phyloP scores from a whole-genome alignment of 2,113 vertebrate species.

The Mugil cephalus region DNA sequence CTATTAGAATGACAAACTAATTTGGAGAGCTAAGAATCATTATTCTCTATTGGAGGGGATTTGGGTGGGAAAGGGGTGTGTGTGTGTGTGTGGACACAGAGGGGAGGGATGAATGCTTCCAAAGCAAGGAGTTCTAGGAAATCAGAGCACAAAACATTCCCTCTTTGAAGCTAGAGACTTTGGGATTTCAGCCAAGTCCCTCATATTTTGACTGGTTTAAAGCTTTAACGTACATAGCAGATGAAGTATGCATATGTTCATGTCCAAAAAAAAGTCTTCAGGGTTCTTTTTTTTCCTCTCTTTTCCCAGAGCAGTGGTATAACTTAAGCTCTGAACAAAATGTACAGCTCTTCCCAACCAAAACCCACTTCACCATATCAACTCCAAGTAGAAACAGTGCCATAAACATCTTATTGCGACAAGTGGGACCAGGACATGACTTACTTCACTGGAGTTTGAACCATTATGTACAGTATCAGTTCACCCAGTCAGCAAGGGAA shows the following conservation, averaged over 20 bases:
- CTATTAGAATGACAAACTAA: conserved; percentile 1
- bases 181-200: conserved; percentile 55
- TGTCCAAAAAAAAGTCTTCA: not conserved
- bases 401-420: conserved; percentile 38
- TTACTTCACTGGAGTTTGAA: conserved; percentile 65
- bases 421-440: conserved; percentile 18
- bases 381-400: not conserved
- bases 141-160: conserved; percentile 65
- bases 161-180: conserved; percentile 14
- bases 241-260: not conserved
- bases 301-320: not conserved
- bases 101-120: conserved; percentile 27
- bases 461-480: conserved; percentile 41
- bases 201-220: not conserved
- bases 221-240: not conserved
- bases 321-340: not conserved
- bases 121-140: conserved; percentile 74
- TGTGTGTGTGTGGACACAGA: not conserved
- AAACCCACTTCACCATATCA: not conserved
- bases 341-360: not conserved
- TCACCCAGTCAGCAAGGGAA: conserved; percentile 30
- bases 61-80: not conserved
- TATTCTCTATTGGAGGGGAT: conserved; percentile 2
- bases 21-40: not conserved
- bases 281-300: not conserved